Base-by-base conservation (phyloP, 1,140 invertebrate species). In the Pseudobourletiella spinata region DNA sequence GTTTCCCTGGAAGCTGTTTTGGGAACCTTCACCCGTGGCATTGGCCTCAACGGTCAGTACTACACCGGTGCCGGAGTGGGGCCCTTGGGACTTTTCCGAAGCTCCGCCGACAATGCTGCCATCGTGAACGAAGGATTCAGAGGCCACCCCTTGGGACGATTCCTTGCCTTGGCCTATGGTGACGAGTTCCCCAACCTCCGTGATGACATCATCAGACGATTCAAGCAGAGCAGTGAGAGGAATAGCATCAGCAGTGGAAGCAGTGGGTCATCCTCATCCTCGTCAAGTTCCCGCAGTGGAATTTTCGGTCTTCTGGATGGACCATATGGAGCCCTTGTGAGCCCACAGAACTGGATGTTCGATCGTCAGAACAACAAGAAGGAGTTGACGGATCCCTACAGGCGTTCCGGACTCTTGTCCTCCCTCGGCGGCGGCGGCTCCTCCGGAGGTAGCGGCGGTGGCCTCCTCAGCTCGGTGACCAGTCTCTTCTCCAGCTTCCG, bases 281-380 rank as follows among this genome's bases (percentile, higher is more conserved):
- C 35, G 14, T 42, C 35, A 42, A 42, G 35, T 18, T 8, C 16
- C 22, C 16, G 46, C 24, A 6, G 6, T 22, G 46, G 16, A 11
- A 48, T 25, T 25, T 15, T 11, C 18, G 46, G 46, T 11, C 46
- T 48, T 22, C 18, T n/a, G 11, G 6, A 11, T 20, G 18, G 11
- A 8, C 46, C 24, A 6, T 20, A 48, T 22, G 24, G 24, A n/a
- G 29, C 52, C 14, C 18, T 35, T 20, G 22, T 22, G 28, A 55
- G 26, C 18, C 32, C 26, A 3, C 29, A 29, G 8, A 55, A 55
- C 29, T 55, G 32, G 52, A 55, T 28, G 4, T 55, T 11, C 29
- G 52, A 55, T 4, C 25, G 52, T 11, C 28, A 39, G 14, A 55
- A 55, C 18, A 11, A 55, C 2, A 55, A 55, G 52, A 55, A 55